Base-by-base conservation (phyloP, 2,797 vertebrate species). In the Oreonectes daqikongensis region DNA sequence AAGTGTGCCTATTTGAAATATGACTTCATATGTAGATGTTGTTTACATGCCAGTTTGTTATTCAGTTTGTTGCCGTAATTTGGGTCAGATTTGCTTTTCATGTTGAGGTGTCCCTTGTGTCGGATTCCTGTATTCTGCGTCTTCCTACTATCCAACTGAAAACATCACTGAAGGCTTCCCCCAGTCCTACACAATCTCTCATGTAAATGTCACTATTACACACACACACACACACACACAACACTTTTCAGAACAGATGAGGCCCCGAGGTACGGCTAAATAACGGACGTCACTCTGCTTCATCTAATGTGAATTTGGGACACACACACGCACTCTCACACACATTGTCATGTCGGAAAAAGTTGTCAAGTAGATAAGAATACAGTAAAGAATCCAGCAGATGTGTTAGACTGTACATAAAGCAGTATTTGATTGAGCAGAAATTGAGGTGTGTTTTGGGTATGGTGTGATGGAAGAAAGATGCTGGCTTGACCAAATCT, bases 241-340 rank as follows among this genome's bases (percentile, higher is more conserved):
- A 35, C 55, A 30, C 28, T 53, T 69, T 40, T 38, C 63, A 79
- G 55, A 60, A 71, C 77, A 69, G 53, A 75, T 63, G 55, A 71
- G 35, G 70, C 80, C 46, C 42, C 48, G 55, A 75, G 74, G 53
- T 20, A 69, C 60, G 35, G 42, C 46, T 63, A 63, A 65, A 68
- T 46, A 48, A 80, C 59, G 66, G 76, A 81, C 40, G 71, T 81
- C 80, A 78, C 32, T 32, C 11, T 5, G 24, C 40, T 55, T 20
- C 24, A 72, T 57, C 17, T 3, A 55, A 40, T 44, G 60, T 65
- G 55, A 59, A 28, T 57, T 14, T 28, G 26, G 55, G 38, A 61
- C 30, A 50, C 38, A 64, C n/a, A 73, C 8, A 44, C 15, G 72
- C 32, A 69, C 26, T 52, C 15, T 20, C 11, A 57, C 63, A 75